These are phyloP conservation scores for Apis mellifera DNA, from an alignment of 1,140 invertebrate species.

Conservation along the genomic window DNA sequence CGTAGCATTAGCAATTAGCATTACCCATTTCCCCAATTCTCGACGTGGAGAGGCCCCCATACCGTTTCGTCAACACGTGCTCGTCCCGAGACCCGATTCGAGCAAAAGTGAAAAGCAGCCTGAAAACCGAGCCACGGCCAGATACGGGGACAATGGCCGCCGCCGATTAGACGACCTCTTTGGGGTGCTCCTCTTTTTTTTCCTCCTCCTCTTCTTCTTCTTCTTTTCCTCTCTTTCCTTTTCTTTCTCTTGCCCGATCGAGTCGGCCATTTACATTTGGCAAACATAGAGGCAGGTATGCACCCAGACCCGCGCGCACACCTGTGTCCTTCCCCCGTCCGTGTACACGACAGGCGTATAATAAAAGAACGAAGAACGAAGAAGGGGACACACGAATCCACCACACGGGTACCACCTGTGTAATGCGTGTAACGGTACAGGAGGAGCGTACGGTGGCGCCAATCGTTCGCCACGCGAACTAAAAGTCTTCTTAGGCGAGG, in stretches of 20 bases:
- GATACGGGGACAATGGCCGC: slow-evolving; percentile 50
- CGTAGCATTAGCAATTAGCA: slow-evolving; percentile 9
- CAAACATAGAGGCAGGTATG: slow-evolving; percentile 17
- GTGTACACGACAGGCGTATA: neutral
- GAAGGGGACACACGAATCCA: slow-evolving; percentile 17
- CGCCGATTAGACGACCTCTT: slow-evolving; percentile 63
- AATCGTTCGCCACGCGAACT: slow-evolving; percentile 63
- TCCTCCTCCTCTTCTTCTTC: no score
- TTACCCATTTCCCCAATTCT: slow-evolving; percentile 18
- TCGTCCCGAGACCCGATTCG: neutral
- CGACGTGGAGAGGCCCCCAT: no score
- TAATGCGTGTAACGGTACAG: slow-evolving; percentile 76
- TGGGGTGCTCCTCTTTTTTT: slow-evolving; percentile 32
- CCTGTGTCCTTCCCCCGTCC: slow-evolving; percentile 9
- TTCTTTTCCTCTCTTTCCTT: no score
- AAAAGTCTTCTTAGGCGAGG: slow-evolving; percentile 77
- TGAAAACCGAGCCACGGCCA: neutral
- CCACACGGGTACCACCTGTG: slow-evolving; percentile 73
- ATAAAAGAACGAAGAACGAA: neutral
- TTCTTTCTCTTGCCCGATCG: no score
- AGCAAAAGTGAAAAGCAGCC: slow-evolving; percentile 45
- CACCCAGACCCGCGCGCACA: slow-evolving; percentile 43
- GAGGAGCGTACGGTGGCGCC: slow-evolving; percentile 75
- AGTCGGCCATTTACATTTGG: slow-evolving; percentile 34
- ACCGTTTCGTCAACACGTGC: slow-evolving; percentile 30